phyloP scores from a whole-genome alignment of 2,888 invertebrate species.

The Penaeus monodon region DNA sequence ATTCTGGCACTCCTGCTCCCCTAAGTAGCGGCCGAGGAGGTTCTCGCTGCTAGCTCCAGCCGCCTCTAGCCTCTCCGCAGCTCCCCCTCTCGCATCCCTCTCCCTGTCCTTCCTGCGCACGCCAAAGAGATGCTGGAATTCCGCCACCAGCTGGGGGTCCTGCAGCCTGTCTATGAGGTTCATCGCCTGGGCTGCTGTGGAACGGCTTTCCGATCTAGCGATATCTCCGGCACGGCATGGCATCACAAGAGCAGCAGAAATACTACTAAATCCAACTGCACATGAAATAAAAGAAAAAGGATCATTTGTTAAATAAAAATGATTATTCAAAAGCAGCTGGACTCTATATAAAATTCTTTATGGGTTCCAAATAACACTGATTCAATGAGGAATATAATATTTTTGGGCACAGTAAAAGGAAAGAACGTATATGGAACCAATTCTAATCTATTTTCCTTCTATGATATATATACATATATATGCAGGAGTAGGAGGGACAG shows the following conservation, averaged over 20 bases:
- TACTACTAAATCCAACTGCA: no score
- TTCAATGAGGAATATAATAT: no score
- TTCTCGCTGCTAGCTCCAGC: background rate
- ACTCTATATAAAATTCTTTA: no score
- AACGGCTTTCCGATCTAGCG: background rate
- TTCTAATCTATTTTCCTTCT: no score
- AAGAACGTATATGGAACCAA: no score
- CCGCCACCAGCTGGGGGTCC: constrained; percentile 39
- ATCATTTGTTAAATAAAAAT: background rate
- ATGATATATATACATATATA: no score
- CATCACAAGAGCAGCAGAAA: no score
- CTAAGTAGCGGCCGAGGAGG: background rate
- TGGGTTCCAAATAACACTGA: no score
- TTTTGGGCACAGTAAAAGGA: no score
- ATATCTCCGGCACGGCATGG: no score
- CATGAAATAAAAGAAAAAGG: background rate
- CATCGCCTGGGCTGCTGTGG: background rate
- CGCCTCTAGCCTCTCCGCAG: background rate
- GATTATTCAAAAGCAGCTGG: no score
- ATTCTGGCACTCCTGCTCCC: background rate
- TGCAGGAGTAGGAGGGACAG: no score
- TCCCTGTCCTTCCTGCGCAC: background rate
- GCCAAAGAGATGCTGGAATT: constrained; percentile 32
- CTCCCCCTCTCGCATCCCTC: background rate
- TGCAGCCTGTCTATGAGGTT: constrained; percentile 28